A percentile compares a stretch with the other conserved stretches of the same genome.
Evolutionary conservation across 2,888 invertebrate genomes (phyloP).

Genomic region (Drosophila demipolita): DNA sequence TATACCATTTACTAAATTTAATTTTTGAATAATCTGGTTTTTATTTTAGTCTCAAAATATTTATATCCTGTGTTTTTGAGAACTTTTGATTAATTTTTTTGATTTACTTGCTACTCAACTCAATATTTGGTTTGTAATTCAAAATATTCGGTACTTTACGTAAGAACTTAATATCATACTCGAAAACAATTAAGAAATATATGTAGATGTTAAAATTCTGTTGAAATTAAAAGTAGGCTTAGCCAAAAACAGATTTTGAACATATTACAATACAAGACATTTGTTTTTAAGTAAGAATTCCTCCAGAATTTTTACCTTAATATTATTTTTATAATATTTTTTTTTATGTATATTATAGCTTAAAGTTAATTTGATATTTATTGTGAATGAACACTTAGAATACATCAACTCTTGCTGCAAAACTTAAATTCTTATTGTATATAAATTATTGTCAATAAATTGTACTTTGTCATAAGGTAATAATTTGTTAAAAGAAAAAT

Average conservation of each 20-base stretch:
- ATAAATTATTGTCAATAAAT: neutral
- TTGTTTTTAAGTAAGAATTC: neutral
- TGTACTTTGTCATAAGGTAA: conserved; percentile 3
- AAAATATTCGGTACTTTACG: neutral
- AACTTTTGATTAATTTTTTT: neutral
- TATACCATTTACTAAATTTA: neutral
- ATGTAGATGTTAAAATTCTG: neutral
- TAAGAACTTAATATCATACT: neutral
- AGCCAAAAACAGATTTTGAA: neutral
- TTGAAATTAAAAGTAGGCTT: neutral
- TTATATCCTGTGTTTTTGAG: neutral
- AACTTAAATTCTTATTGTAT: neutral
- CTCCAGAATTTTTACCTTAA: neutral
- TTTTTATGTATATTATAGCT: neutral
- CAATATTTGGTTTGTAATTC: neutral
- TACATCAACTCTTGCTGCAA: neutral
- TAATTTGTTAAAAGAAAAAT: neutral
- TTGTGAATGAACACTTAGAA: neutral
- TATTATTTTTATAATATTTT: neutral
- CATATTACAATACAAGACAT: no score
- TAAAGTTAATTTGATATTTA: neutral
- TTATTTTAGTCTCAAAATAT: neutral
- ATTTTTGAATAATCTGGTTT: neutral
- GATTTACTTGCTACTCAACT: neutral
- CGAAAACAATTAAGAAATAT: neutral